Base-by-base conservation (phyloP, 2,113 vertebrate species). In the Lathamus discolor region DNA sequence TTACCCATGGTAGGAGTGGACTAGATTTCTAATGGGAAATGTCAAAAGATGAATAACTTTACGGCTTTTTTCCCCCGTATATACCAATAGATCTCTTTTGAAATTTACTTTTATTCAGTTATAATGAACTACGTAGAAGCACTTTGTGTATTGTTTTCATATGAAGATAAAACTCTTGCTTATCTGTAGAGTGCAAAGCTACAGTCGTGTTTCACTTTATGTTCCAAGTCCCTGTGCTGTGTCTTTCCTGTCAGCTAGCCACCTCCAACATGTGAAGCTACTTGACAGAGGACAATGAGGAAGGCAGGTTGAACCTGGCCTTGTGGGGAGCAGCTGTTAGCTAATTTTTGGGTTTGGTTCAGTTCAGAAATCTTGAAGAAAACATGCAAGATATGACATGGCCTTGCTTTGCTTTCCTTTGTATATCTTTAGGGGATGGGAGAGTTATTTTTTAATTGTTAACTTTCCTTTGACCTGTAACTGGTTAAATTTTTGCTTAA, bases 271-370 rank as follows among this genome's bases (percentile, higher is more conserved):
- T 76, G 93, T 89, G 48, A 82, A 93, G 52, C 52, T 92, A 54
- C 37, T 79, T 87, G 78, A 75, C 22, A 78, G 61, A 27, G 46
- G 39, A 35, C 91, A 89, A 57, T 69, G 74, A 95, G 52, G 69
- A 86, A 68, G 73, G 66, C 91, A 93, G 84, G 93, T 57, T 75
- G 81, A 89, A 76, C 81, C 83, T 87, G 70, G 83, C 64, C 43
- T 81, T 48, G 73, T 61, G 48, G 66, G 89, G 54, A 89, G 74
- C 73, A 93, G 54, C 69, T 90, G 73, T 57, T 86, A 61, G 51
- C 41, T 91, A 25, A 66, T 68, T 62, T 93, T 82, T 82, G 19
- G 55, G 23, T 87, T 93, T 0, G 0, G 29, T 73, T 91, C 35
- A 78, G 0, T 69, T 81, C 48, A 67, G 35, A 46, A 44, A 68